These are phyloP conservation scores for Semnornis frantzii DNA, from an alignment of 2,113 vertebrate genomes.

Conservation along the genomic window DNA sequence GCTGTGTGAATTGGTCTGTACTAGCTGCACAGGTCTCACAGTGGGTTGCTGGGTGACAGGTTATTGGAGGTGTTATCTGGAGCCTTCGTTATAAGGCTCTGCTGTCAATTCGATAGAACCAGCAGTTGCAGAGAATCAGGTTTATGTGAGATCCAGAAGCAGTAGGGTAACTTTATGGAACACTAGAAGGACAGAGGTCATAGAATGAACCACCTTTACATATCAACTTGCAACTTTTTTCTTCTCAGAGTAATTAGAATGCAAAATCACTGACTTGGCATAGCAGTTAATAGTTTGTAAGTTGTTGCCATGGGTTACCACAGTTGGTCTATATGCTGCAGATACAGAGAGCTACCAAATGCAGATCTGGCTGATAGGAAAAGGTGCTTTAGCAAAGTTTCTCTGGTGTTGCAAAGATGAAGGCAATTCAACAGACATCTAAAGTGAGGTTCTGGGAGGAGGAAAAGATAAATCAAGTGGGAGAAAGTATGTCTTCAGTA, in stretches of 20 bases:
- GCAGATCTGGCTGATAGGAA: not conserved
- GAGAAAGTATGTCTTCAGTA: not conserved
- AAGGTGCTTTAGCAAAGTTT: not conserved
- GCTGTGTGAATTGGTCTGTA: no score
- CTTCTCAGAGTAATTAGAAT: not conserved
- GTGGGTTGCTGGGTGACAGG: not conserved
- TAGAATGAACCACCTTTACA: not conserved
- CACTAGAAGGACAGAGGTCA: not conserved
- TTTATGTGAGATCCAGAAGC: not conserved
- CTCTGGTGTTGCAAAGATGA: not conserved
- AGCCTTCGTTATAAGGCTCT: fast-evolving
- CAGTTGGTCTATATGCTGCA: fast-evolving
- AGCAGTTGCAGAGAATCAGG: not conserved
- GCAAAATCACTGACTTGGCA: not conserved
- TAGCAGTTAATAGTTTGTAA: not conserved
- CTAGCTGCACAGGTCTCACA: no score
- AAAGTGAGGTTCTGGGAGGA: not conserved
- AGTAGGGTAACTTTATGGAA: not conserved
- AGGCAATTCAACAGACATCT: not conserved
- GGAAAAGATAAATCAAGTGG: not conserved
- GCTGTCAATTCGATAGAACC: not conserved
- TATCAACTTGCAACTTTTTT: not conserved
- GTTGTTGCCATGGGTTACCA: conserved; percentile 9
- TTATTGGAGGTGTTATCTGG: fast-evolving
- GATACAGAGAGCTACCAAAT: not conserved